Percentiles rank a stretch among this genome's conserved stretches.
phyloP scores from a whole-genome alignment of 2,888 invertebrate species.

The Lasioglossum pauxillum region DNA sequence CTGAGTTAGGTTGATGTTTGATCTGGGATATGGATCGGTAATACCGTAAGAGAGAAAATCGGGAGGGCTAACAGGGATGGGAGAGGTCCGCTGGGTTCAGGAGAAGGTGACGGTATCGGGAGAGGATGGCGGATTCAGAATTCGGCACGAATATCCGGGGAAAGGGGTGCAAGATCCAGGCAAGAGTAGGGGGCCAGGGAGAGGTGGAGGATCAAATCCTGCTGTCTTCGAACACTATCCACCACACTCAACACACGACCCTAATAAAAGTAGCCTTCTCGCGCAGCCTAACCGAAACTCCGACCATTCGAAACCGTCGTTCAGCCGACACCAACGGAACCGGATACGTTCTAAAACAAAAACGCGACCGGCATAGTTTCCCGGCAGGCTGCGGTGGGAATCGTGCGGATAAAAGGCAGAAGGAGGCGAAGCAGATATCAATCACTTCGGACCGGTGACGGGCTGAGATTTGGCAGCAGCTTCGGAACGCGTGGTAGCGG shows the following conservation, averaged over 20 bases:
- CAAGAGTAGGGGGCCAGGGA: neutral
- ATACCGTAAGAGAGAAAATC: neutral
- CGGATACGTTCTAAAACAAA: slow-evolving; percentile 55
- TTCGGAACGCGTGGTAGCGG: slow-evolving; percentile 71
- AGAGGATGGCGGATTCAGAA: neutral
- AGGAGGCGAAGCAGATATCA: slow-evolving; percentile 75
- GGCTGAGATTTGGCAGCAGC: slow-evolving; percentile 80
- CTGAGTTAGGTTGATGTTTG: too few species aligned
- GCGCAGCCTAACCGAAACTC: neutral
- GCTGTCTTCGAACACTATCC: neutral
- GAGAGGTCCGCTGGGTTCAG: too few species aligned
- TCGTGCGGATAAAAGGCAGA: slow-evolving; percentile 72
- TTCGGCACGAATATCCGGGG: too few species aligned
- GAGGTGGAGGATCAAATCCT: neutral
- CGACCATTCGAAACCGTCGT: neutral
- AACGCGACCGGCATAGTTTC: slow-evolving; percentile 69
- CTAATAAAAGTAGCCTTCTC: neutral
- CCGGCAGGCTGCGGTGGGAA: slow-evolving; percentile 61
- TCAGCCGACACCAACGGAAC: neutral
- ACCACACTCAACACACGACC: neutral
- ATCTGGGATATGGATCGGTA: too few species aligned
- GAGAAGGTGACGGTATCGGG: too few species aligned
- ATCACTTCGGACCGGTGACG: slow-evolving; percentile 79
- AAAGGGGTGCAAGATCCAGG: neutral
- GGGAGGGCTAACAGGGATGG: neutral